Evolutionary conservation across 2,113 vertebrate species (phyloP), one percentile per base, ranked within the genome.

Genomic region (Rostratula benghalensis): DNA sequence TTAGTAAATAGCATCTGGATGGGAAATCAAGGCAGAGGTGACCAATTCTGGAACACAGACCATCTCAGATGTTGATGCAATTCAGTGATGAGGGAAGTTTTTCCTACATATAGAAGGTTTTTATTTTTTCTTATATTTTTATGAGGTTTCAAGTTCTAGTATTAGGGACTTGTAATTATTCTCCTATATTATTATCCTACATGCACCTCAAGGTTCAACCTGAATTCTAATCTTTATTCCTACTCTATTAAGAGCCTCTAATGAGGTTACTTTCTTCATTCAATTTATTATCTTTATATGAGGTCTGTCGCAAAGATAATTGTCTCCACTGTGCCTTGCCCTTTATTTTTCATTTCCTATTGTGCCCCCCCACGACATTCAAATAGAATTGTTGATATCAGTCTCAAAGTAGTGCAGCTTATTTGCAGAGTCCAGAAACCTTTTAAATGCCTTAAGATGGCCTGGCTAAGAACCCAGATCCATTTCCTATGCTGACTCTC

Each of bases 321-420:
- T 69, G 37, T 22, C 60, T 81, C 77, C 54, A 46, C 50, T 77
- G 35, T 3, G 2, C n/a, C 53, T 75, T 50, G 46, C 37, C 50
- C 76, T 83, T 88, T 60, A 54, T 53, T 74, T 86, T 63, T 74
- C 28, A 71, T 81, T 87, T 64, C 45, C 12, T 13, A 50, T 21
- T 20, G 10, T 53, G 56, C 19, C 37, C 16, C 28, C 28, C 56
- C 0, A 3, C 1, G 11, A 81, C 6, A 20, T 1, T 10, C 39
- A 92, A 90, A 83, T 18, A 46, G 50, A 81, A 81, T 10, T 30
- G 7, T 19, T 83, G 54, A 8, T 65, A 53, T 31, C 50, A 31
- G 25, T 19, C 51, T 71, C 57, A 80, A 80, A 83, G 79, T 6
- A 70, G 20, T 1, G 3, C 23, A 54, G 45, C 56, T 83, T 56